A percentile compares a stretch with the other conserved stretches of the same genome.
These are phyloP conservation scores for Spea multiplicata DNA, from an alignment of 2,113 vertebrate species.

Conservation along the genomic window DNA sequence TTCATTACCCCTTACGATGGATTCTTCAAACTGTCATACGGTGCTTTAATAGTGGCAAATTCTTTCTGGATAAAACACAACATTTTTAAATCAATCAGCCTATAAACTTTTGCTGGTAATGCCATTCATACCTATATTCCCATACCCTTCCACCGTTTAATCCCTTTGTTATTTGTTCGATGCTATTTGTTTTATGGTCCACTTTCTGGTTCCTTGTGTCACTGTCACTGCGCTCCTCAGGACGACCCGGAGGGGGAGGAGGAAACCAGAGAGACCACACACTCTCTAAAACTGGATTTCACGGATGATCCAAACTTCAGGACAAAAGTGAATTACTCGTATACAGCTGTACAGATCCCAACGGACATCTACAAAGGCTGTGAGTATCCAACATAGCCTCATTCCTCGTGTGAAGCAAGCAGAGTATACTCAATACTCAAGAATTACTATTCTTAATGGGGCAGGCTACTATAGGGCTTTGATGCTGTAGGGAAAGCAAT, in stretches of 20 bases:
- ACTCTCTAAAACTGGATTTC: conserved; percentile 87
- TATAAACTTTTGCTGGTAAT: background rate
- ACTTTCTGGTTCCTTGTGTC: background rate
- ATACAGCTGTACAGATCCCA: conserved; percentile 95
- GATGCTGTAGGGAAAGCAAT: too few species aligned
- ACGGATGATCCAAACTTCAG: conserved; percentile 90
- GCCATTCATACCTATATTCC: background rate
- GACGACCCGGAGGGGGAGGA: conserved; percentile 84
- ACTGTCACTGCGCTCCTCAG: conserved; percentile 59
- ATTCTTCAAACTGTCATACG: background rate
- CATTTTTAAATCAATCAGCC: background rate
- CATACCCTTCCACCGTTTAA: background rate
- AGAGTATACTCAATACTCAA: too few species aligned
- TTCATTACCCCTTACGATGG: background rate
- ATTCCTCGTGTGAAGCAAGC: too few species aligned
- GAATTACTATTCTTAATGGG: too few species aligned
- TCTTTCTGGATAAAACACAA: background rate
- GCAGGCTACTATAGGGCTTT: too few species aligned
- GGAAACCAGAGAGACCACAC: conserved; percentile 71
- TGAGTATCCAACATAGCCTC: conserved; percentile 67
- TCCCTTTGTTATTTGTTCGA: background rate
- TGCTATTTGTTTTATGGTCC: background rate
- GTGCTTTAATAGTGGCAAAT: background rate
- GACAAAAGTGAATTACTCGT: conserved; percentile 96
- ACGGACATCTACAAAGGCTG: conserved; percentile 99